These are phyloP conservation scores for Wiebesia pumilae DNA, from an alignment of 1,140 invertebrate genomes.

Conservation along the genomic window DNA sequence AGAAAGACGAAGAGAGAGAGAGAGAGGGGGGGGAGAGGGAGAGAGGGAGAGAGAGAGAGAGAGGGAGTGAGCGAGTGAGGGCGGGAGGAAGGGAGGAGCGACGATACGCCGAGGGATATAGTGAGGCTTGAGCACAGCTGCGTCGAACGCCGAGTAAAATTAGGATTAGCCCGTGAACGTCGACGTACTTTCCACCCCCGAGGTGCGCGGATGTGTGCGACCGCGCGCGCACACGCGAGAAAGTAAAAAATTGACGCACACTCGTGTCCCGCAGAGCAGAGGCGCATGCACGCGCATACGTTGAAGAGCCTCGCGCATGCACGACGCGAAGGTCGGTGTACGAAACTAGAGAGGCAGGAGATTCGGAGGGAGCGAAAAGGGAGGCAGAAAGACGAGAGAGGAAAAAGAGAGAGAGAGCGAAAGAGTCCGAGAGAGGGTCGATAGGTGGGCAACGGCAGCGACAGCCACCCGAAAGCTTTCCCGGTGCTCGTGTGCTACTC, in stretches of 20 bases:
- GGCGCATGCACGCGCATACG: constrained; percentile 55
- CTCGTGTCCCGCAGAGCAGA: too few species aligned
- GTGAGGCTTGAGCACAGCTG: constrained; percentile 61
- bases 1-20: background rate
- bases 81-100: background rate
- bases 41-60: background rate
- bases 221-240: background rate
- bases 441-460: constrained; percentile 66
- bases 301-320: constrained; percentile 53
- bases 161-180: constrained; percentile 59
- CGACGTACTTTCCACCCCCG: constrained; percentile 42
- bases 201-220: constrained; percentile 30
- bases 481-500: constrained; percentile 43
- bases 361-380: constrained; percentile 49
- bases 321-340: constrained; percentile 46
- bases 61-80: too few species aligned
- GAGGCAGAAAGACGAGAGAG: constrained; percentile 37
- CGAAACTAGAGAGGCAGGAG: constrained; percentile 38
- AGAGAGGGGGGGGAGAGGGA: too few species aligned
- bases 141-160: constrained; percentile 67
- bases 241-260: constrained; percentile 33
- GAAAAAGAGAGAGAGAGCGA: constrained; percentile 50
- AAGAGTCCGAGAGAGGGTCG: constrained; percentile 62
- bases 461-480: constrained; percentile 49
- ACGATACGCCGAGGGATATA: constrained; percentile 10